A percentile compares a stretch with the other conserved stretches of the same genome.
These are phyloP conservation scores for Diglossa cyanea DNA, from an alignment of 2,797 vertebrate genomes.

Conservation along the genomic window DNA sequence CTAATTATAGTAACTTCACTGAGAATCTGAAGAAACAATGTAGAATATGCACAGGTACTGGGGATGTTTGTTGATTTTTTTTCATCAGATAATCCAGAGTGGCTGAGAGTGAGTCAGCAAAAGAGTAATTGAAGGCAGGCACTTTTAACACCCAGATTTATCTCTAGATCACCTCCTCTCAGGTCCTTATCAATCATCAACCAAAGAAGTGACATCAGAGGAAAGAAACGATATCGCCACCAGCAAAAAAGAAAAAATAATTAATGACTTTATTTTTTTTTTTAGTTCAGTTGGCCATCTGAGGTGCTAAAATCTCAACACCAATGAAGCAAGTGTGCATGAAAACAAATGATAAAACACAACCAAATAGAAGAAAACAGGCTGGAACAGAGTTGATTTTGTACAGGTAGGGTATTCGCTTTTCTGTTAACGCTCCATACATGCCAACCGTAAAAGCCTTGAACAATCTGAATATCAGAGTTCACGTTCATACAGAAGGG, in stretches of 20 bases:
- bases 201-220: not conserved
- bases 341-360: constrained; percentile 51
- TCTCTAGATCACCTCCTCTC: not conserved
- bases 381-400: constrained; percentile 37
- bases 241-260: constrained; percentile 64
- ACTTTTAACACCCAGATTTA: not conserved
- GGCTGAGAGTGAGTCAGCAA: not conserved
- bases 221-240: not conserved
- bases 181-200: not conserved
- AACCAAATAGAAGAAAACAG: constrained; percentile 44
- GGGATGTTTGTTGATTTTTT: not conserved
- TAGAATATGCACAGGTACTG: not conserved
- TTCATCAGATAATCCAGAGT: not conserved
- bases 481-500: constrained; percentile 22
- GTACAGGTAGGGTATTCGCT: constrained; percentile 38
- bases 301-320: constrained; percentile 66
- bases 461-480: constrained; percentile 65
- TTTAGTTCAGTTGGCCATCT: constrained; percentile 58
- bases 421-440: constrained; percentile 28
- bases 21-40: not conserved
- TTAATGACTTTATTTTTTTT: constrained; percentile 65
- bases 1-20: not conserved
- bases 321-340: constrained; percentile 54
- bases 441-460: constrained; percentile 17
- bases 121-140: not conserved